Evolutionary conservation across 2,797 vertebrate genomes (phyloP), one percentile per base, ranked within the genome.

Genomic region (Sebastiscus albofasciatus): DNA sequence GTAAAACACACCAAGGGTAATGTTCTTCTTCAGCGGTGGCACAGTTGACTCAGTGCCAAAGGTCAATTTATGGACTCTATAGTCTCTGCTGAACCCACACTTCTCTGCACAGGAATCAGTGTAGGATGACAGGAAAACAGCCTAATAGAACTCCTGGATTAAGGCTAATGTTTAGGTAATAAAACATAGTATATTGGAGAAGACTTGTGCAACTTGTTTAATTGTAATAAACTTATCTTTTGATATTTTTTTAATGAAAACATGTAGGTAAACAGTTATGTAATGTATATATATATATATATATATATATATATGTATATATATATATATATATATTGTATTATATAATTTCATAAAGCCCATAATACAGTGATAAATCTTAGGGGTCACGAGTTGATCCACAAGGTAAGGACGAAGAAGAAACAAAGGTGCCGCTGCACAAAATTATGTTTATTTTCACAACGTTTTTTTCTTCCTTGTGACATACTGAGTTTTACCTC

Each of bases 41-140:
- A 74, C 72, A 59, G 84, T 80, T 84, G 81, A 88, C 77, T 85
- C 86, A 69, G 67, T 8, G 24, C 24, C 82, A 78, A 83, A 83
- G 81, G 87, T 90, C 72, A 73, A 27, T 68, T 75, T 77, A n/a
- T 69, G 55, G 39, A 79, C 62, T 14, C 3, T 4, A 27, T 39
- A 6, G 31, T 9, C 58, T 69, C 52, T 58, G 8, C 20, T 66
- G 75, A 75, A 65, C 36, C 11, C 34, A 27, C 7, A n/a, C 42
- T 77, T 67, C 49, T 67, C 59, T 36, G 9, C 5, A 33, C 9
- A 20, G 27, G 3, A 31, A 3, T 52, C 31, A 18, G 22, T n/a
- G 29, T 11, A 42, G n/a, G 10, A 4, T 14, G 9, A 31, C 39
- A 61, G 22, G 4, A 60, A 67, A 67, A 55, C 42, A 52, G 2